Base-by-base conservation (phyloP, 2,113 vertebrate species). In the Alouatta palliata region DNA sequence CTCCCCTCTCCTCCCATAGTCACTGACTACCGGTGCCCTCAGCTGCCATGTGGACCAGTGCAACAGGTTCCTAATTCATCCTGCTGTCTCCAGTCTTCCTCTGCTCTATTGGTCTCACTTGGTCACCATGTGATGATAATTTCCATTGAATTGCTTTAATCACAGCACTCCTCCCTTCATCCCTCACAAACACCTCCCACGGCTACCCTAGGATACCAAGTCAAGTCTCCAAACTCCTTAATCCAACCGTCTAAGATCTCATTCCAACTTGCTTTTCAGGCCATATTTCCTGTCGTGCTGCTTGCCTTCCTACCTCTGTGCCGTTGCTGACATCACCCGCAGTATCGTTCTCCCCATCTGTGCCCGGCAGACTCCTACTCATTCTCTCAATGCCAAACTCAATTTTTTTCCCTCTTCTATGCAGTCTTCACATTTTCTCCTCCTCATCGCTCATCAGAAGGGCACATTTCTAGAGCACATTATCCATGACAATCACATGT, bases 201-300 rank as follows among this genome's bases (percentile, higher is more conserved):
- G 54, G n/a, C 47, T 70, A 87, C n/a, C 43, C 32, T 61, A 45
- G 19, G 76, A 86, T 86, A 73, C 45, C 52, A 68, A 94, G 45
- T 40, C 2, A 88, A 94, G 58, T 61, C 80, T 61, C 80, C 76
- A 66, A 86, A 87, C 27, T 92, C 68, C 68, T 93, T 96, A 49
- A 71, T 32, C 43, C 10, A 0, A 49, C 32, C 80, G 58, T 94
- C 75, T 45, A 90, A 91, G 73, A 61, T 70, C 66, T 20, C 30
- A 96, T 82, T 54, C 49, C 32, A 91, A 85, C 71, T 64, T 54
- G 93, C 70, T 92, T 84, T 97, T 95, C 92, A 37, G 90, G 95
- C 61, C 30, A 4, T 35, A 27, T 49, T 88, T 94, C 64, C 49
- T 49, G 71, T 88, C 52, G 20, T 47, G 81, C 90, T 3, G 0